Evolutionary conservation across 2,888 invertebrate species (phyloP), one percentile per base, ranked within the genome.

Genomic region (Scrobipalpa atriplicella): DNA sequence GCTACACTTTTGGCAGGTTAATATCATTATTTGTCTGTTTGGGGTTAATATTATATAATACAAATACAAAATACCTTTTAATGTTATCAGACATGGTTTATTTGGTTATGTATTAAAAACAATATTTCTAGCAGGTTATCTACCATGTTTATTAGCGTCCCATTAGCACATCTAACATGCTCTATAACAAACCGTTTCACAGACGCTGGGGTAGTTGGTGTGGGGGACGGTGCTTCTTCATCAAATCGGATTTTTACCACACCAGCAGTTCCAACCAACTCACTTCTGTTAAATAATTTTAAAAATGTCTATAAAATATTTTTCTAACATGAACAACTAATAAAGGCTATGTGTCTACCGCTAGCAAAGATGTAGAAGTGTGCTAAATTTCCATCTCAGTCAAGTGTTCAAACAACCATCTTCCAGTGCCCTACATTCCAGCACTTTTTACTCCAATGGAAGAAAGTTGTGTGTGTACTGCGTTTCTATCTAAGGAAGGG

Each of bases 251-350:
- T 89, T 90, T 94, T 94, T 85, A 94, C 94, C 82, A 94, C 93
- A 84, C 94, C 94, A 72, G 94, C 93, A 71, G 93, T 93, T 73
- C 94, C 94, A 77, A 93, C 90, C 86, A 94, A 92, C 85, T 94
- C 94, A 93, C 93, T 94, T 93, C 94, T 93, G 92, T 92, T 89
- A 90, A 89, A 86, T 63, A 63, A 63, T 52, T 29, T 13, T 9
- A 56, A 13, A 21, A 6, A 13, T 21, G 10, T 13, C 21, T 0
- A 13, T 29, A 52, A 52, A 9, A 6, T n/a, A 56, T 21, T 21
- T 21, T 6, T 56, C 19, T 56, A 13, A 56, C 18, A 29, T 5
- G 21, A 52, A 2, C 5, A 38, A 16, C 8, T 51, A 52, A 39
- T 60, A 7, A 16, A 13, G 3, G 60, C 41, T 16, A 41, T 39